These are phyloP conservation scores for Myopa testacea DNA, from an alignment of 2,888 invertebrate genomes.

Conservation along the genomic window DNA sequence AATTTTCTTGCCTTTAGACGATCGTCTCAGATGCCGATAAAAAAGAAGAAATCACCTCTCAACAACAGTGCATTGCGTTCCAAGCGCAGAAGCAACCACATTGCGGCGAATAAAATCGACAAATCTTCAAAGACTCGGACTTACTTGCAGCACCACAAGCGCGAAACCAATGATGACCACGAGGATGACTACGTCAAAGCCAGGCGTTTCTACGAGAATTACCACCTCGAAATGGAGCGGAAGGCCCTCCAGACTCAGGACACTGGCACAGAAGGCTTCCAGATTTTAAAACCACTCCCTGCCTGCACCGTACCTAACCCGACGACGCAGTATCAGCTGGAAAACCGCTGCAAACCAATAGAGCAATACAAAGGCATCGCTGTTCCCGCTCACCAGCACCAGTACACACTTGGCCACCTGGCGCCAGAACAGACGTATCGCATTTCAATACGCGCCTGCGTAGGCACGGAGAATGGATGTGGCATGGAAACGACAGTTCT, in stretches of 20 bases:
- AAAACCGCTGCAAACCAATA: constrained; percentile 53
- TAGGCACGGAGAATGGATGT: constrained; percentile 57
- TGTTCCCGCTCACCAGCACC: constrained; percentile 52
- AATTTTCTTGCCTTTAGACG: background rate
- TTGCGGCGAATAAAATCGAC: constrained; percentile 4
- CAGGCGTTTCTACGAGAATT: constrained; percentile 32
- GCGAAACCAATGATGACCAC: background rate
- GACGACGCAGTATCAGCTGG: constrained; percentile 47
- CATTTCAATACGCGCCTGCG: constrained; percentile 61
- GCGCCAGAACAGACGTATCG: constrained; percentile 53
- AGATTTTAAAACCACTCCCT: constrained; percentile 47
- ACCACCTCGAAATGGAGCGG: constrained; percentile 42
- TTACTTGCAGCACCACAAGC: background rate
- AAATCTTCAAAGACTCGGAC: background rate
- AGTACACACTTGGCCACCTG: constrained; percentile 50
- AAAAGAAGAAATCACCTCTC: constrained; percentile 1
- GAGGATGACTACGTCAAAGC: constrained; percentile 29
- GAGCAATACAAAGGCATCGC: constrained; percentile 49
- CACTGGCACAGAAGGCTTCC: constrained; percentile 46
- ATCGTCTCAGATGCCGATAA: background rate
- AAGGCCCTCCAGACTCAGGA: constrained; percentile 53
- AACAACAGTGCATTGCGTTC: background rate
- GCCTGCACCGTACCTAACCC: constrained; percentile 50
- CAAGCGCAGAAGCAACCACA: constrained; percentile 7
- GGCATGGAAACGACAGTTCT: constrained; percentile 54